Conservation (phyloP, 1,140 invertebrate genomes). For the Orussus abietinus region DNA sequence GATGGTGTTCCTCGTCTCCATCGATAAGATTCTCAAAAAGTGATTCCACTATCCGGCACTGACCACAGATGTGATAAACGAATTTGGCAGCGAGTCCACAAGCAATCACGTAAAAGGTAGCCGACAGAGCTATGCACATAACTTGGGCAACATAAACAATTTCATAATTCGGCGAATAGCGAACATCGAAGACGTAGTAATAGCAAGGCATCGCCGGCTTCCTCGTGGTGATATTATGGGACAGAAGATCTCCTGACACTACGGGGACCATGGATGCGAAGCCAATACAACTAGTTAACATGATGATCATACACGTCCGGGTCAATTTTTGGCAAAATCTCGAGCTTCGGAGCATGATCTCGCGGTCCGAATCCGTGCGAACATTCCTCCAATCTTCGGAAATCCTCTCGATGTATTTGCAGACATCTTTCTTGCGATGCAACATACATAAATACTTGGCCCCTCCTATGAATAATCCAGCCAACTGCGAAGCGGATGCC, state of each 20-base stretch:
- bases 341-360: conserved; percentile 20
- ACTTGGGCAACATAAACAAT: conserved; percentile 22
- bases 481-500: too few species aligned
- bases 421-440: too few species aligned
- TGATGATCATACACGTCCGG: conserved; percentile 12
- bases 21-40: conserved; percentile 15
- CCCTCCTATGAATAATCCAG: too few species aligned
- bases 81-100: conserved; percentile 19
- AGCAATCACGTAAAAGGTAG: conserved; percentile 8
- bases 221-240: conserved; percentile 19
- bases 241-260: conserved; percentile 15
- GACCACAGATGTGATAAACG: conserved; percentile 22
- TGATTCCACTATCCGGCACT: conserved; percentile 14
- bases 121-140: conserved; percentile 17
- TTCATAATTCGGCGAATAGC: conserved; percentile 19
- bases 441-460: too few species aligned
- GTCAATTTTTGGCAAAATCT: conserved; percentile 16
- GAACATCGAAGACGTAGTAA: conserved; percentile 18
- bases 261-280: conserved; percentile 22
- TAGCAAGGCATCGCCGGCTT: conserved; percentile 15
- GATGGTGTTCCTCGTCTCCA: too few species aligned
- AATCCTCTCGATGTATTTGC: too few species aligned
- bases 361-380: not conserved
- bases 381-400: conserved; percentile 17
- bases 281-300: conserved; percentile 23